A percentile compares a stretch with the other conserved stretches of the same genome.
Conservation (phyloP, 2,113 vertebrate species). For the Corythoichthys intestinalis region DNA sequence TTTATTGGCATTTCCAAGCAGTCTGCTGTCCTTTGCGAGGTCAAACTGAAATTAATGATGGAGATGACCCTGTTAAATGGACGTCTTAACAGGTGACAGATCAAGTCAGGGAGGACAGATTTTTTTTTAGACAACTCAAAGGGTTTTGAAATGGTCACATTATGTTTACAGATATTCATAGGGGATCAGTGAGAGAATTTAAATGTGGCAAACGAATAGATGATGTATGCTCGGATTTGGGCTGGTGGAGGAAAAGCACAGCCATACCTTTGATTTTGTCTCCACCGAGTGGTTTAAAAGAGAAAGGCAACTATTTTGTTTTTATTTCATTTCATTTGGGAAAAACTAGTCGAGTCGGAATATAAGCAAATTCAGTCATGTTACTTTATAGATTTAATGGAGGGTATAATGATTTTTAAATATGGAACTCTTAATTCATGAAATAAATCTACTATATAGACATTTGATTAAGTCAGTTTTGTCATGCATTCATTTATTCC, state of each 20-base stretch:
- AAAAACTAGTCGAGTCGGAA: not conserved
- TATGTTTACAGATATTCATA: constrained; percentile 59
- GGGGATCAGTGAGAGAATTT: constrained; percentile 41
- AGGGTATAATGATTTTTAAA: too few relatives aligned
- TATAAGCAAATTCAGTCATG: too few relatives aligned
- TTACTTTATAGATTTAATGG: too few relatives aligned
- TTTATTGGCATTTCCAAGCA: constrained; percentile 57
- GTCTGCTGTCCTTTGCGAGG: constrained; percentile 65
- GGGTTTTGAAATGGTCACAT: constrained; percentile 55
- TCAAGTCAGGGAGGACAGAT: constrained; percentile 31
- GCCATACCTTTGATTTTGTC: constrained; percentile 66
- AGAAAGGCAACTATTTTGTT: constrained; percentile 30
- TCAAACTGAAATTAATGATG: constrained; percentile 63
- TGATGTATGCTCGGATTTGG: constrained; percentile 38
- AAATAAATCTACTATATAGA: too few relatives aligned
- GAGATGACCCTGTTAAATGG: constrained; percentile 59
- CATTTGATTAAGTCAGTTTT: too few relatives aligned
- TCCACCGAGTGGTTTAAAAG: constrained; percentile 63
- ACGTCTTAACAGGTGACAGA: constrained; percentile 51
- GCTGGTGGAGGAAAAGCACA: constrained; percentile 20
- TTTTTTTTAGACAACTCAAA: constrained; percentile 40
- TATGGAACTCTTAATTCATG: too few relatives aligned
- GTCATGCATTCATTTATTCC: too few relatives aligned
- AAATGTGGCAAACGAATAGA: constrained; percentile 38
- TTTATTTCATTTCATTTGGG: not conserved